A percentile compares a stretch with the other conserved stretches of the same genome.
These are phyloP conservation scores for Choreutis nemorana DNA, from an alignment of 2,888 invertebrate species.

Conservation along the genomic window DNA sequence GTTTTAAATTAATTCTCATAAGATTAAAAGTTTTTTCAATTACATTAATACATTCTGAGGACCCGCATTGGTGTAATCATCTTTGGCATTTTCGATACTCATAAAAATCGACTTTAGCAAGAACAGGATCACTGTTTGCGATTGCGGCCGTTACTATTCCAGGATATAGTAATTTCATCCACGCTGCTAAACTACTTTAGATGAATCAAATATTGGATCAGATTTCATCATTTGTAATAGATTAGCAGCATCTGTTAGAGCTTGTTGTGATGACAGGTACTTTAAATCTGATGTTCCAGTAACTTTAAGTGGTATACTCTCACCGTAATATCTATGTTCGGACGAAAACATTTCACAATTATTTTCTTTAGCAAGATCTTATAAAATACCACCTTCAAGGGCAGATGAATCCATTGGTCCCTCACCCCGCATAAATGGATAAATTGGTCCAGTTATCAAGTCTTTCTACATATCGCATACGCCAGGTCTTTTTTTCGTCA, in stretches of 20 bases:
- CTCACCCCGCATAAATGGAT: slow-evolving; percentile 41
- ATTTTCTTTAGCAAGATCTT: slow-evolving; percentile 44
- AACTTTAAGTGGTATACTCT: slow-evolving; percentile 37
- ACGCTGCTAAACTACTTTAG: slow-evolving; percentile 51
- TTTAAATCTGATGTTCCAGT: slow-evolving; percentile 27
- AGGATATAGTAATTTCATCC: slow-evolving; percentile 44
- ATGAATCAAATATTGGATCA: slow-evolving; percentile 19
- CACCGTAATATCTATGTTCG: slow-evolving; percentile 50
- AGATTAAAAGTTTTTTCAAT: slow-evolving; percentile 27
- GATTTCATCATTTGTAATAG: slow-evolving; percentile 27
- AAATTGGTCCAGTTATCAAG: slow-evolving; percentile 38
- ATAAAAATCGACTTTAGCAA: slow-evolving; percentile 44
- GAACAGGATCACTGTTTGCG: slow-evolving; percentile 47
- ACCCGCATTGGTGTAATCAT: slow-evolving; percentile 39
- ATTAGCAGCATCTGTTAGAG: slow-evolving; percentile 38
- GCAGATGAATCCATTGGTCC: slow-evolving; percentile 24
- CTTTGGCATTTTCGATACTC: slow-evolving; percentile 45
- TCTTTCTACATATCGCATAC: slow-evolving; percentile 44
- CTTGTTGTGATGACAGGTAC: slow-evolving; percentile 39
- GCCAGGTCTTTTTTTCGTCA: slow-evolving; percentile 30
- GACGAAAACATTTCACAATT: slow-evolving; percentile 40
- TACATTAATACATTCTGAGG: slow-evolving; percentile 25
- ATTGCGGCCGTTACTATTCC: slow-evolving; percentile 42
- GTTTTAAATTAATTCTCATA: slow-evolving; percentile 31
- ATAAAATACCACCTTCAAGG: slow-evolving; percentile 31